Percentiles rank a stretch among this genome's conserved stretches.
These are phyloP conservation scores for Ptychobarbus kaznakovi DNA, from an alignment of 2,797 vertebrate species.

Conservation along the genomic window DNA sequence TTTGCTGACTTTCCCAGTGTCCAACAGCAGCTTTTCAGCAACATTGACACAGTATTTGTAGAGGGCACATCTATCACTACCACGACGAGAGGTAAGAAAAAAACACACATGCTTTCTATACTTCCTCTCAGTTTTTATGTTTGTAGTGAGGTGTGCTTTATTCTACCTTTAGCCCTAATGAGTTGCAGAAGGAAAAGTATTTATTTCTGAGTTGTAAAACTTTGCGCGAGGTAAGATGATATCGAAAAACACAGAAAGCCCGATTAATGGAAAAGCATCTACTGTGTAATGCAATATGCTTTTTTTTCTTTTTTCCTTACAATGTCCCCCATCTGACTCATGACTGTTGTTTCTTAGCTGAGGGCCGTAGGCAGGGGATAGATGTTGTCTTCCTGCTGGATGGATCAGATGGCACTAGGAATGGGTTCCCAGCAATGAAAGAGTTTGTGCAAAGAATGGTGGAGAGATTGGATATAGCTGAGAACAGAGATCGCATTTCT, in stretches of 20 bases:
- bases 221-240: not conserved
- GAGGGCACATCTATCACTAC: slow-evolving; percentile 27
- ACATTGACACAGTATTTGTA: slow-evolving; percentile 36
- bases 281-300: not conserved
- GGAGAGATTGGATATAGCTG: slow-evolving; percentile 75
- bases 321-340: not conserved
- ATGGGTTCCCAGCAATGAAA: slow-evolving; percentile 46
- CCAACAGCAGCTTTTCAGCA: slow-evolving; percentile 56
- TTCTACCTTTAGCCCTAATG: not conserved
- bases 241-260: not conserved
- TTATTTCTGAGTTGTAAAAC: not conserved
- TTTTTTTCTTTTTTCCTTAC: not conserved
- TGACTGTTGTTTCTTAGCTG: slow-evolving; percentile 1
- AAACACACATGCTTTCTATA: not conserved
- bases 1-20: slow-evolving; percentile 59
- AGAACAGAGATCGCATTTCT: slow-evolving; percentile 76
- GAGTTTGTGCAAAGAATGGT: slow-evolving; percentile 79
- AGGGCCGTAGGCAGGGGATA: slow-evolving; percentile 29
- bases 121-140: not conserved
- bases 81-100: slow-evolving; percentile 49
- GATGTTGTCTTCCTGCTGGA: slow-evolving; percentile 89
- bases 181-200: not conserved
- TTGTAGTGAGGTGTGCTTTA: not conserved
- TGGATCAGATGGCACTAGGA: slow-evolving; percentile 79
- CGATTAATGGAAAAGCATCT: not conserved